Base-by-base conservation (phyloP, 2,797 vertebrate species). In the Sphaeramia orbicularis region DNA sequence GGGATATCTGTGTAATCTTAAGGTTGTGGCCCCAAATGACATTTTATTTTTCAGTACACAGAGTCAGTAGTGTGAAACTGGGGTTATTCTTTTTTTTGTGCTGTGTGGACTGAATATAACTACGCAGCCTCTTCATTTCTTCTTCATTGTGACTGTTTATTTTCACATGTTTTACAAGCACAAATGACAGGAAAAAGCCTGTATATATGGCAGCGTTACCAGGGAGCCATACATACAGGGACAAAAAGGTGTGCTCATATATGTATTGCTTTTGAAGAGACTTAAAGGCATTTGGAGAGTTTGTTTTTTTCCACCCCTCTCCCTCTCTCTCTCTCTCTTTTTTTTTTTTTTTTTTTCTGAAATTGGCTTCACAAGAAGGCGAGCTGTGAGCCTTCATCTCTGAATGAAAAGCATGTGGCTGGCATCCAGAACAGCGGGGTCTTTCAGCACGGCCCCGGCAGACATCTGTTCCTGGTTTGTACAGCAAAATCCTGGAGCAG, bases 321-420 rank as follows among this genome's bases (percentile, higher is more conserved):
- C 47, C 14, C 47, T 49, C 47, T 38, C 35, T 19, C 30, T 37
- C 30, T 64, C 11, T 54, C 44, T 69, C 63, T 55, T 51, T 53
- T 43, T 58, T 67, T 58, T n/a, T 47, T 61, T 43, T 44, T 50
- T 32, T 84, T 81, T 86, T 86, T 74, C 83, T 74, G 44, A 85
- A 91, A 88, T 91, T 92, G 92, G 93, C 94, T 95, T 89, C 90
- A 94, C 90, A 93, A 93, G 92, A 93, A 93, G 91, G 91, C 78
- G 83, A 92, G 86, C 91, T 92, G 86, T 89, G 92, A 93, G 91
- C 92, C 94, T 94, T 94, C 92, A 94, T 95, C 94, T 95, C 91
- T 94, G 92, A 95, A 95, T 94, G 94, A 92, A 90, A 94, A 93
- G 92, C 94, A 94, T 94, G 93, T 95, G 94, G 94, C 93, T 90